These are phyloP conservation scores for Sitobion miscanthi DNA, from an alignment of 1,140 invertebrate genomes.

Conservation along the genomic window DNA sequence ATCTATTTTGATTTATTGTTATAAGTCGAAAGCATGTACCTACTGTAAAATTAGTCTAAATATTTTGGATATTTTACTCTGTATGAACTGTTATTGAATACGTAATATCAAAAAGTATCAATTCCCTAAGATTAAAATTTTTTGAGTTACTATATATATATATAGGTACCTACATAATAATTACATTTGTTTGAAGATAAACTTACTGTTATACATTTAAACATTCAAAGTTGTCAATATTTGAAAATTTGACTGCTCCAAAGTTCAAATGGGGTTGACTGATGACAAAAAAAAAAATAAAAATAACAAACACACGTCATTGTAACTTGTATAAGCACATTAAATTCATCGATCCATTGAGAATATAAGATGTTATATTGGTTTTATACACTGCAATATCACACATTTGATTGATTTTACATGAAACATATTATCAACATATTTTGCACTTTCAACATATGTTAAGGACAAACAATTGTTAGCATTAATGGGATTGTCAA, in stretches of 20 bases:
- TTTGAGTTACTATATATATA: too few species aligned
- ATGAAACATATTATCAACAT: not conserved
- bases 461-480: not conserved
- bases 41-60: too few species aligned
- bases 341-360: not conserved
- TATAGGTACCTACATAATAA: too few species aligned
- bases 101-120: too few species aligned
- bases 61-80: too few species aligned
- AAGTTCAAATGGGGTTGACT: not conserved
- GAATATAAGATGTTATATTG: not conserved
- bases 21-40: too few species aligned
- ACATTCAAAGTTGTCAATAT: fast-evolving
- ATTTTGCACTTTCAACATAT: not conserved
- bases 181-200: too few species aligned
- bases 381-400: not conserved
- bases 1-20: too few species aligned
- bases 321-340: not conserved
- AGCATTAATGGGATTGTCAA: not conserved
- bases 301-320: not conserved
- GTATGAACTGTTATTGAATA: too few species aligned
- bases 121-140: too few species aligned
- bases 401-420: not conserved
- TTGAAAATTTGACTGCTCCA: not conserved
- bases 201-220: not conserved
- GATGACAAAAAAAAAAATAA: not conserved